Evolutionary conservation across 2,888 invertebrate species (phyloP).

Genomic region (Thecophora atra): DNA sequence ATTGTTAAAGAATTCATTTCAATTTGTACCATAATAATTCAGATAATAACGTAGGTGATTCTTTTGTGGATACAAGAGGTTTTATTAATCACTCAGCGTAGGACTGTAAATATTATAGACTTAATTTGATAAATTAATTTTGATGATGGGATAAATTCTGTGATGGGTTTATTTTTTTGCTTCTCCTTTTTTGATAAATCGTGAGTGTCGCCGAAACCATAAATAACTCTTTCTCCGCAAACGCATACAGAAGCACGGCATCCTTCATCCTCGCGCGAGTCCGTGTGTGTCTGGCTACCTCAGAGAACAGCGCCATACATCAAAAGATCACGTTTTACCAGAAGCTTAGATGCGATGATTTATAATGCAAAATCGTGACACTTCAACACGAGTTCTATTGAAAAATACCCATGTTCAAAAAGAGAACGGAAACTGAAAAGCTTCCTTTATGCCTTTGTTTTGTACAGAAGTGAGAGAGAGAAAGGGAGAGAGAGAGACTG

Average conservation of each 20-base stretch:
- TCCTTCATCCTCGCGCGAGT: background rate
- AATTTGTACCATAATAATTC: too few relatives aligned
- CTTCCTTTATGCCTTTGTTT: background rate
- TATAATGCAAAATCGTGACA: constrained; percentile 23
- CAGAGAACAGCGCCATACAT: background rate
- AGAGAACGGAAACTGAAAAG: background rate
- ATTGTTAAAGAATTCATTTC: too few relatives aligned
- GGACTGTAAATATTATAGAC: too few relatives aligned
- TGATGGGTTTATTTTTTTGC: too few relatives aligned
- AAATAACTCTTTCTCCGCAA: background rate
- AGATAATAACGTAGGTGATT: too few relatives aligned
- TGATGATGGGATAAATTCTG: too few relatives aligned
- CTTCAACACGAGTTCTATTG: constrained; percentile 14
- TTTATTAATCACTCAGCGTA: too few relatives aligned
- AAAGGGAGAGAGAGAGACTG: background rate
- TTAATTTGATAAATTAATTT: too few relatives aligned
- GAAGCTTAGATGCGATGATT: constrained; percentile 14
- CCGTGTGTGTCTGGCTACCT: background rate
- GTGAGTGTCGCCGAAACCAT: constrained; percentile 9
- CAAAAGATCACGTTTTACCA: constrained; percentile 11
- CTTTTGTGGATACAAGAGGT: too few relatives aligned
- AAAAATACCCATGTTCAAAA: constrained; percentile 1
- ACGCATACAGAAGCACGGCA: background rate
- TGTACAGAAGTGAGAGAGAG: background rate
- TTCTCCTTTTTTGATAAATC: background rate